Base-by-base conservation (phyloP, 2,888 invertebrate species). In the Zaprionus lineosus region DNA sequence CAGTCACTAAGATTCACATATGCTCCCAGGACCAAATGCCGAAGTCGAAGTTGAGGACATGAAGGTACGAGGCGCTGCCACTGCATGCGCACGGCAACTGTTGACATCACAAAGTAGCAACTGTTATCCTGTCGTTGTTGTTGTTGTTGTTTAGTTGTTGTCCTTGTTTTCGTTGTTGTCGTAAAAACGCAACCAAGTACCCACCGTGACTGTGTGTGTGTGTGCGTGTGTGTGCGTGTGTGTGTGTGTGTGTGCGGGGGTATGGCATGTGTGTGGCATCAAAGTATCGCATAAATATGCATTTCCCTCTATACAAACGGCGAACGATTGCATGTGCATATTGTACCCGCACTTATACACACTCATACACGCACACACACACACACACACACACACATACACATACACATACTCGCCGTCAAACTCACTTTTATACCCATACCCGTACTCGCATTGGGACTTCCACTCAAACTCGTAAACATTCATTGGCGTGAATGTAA, bases 101-200 rank as follows among this genome's bases (percentile, higher is more conserved):
- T 82, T 74, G 82, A 78, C 72, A 77, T 72, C 61, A 57, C 64
- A 74, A 74, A 78, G 78, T 66, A 74, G 74, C 56, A 66, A 60
- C 34, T 44, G 48, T 53, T 58, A 53, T 41, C 48, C 24, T 55
- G 59, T 51, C 65, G 50, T 40, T 53, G 47, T 52, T 66, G 61
- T 74, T 44, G 48, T 53, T 58, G 56, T 41, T 48, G 24, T 55
- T 57, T 51, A 65, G 50, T 41, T 55, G 48, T 53, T 66, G 61
- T 74, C 68, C 72, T 72, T 74, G 58, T 51, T 59, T 50, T 47
- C 43, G 63, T 51, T 59, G 53, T 47, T 47, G 63, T 66, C 40
- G 57, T 40, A 69, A 59, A 63, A 57, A 41, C 43, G 56, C 21
- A 47, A 43, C 33, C 33, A 41, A 36, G 34, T 50, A 8, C 11